A percentile compares a stretch with the other conserved stretches of the same genome.
These are phyloP conservation scores for Erythrocercus mccallii DNA, from an alignment of 2,113 vertebrate genomes.

Conservation along the genomic window DNA sequence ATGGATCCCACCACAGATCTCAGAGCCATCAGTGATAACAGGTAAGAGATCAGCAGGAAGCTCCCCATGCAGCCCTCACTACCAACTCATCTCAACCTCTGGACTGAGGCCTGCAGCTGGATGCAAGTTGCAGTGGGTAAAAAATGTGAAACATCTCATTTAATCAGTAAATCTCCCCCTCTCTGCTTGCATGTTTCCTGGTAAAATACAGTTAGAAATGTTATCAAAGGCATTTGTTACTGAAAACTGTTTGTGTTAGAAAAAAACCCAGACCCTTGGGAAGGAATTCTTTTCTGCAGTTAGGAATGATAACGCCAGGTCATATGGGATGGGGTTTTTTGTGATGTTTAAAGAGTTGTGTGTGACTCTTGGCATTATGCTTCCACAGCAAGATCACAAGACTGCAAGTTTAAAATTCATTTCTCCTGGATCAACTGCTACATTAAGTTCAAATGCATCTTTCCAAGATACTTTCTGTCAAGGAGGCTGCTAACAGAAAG, in stretches of 20 bases:
- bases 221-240: not conserved
- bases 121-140: not conserved
- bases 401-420: not conserved
- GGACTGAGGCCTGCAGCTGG: not conserved
- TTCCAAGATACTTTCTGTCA: not conserved
- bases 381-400: not conserved
- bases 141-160: not conserved
- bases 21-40: not conserved
- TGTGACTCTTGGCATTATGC: not conserved
- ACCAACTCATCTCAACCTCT: not conserved
- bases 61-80: rapidly evolving
- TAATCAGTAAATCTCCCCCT: not conserved
- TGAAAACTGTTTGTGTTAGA: not conserved
- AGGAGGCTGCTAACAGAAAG: not conserved
- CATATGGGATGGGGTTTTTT: not conserved
- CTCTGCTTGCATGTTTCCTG: not conserved
- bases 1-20: not conserved
- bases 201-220: not conserved
- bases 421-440: not conserved
- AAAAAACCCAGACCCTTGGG: not conserved
- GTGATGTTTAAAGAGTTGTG: not conserved
- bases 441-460: not conserved
- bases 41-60: not conserved
- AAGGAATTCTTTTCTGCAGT: not conserved
- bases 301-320: not conserved